Conservation (phyloP, 2,113 vertebrate genomes). For the Pelecanoides urinatrix region DNA sequence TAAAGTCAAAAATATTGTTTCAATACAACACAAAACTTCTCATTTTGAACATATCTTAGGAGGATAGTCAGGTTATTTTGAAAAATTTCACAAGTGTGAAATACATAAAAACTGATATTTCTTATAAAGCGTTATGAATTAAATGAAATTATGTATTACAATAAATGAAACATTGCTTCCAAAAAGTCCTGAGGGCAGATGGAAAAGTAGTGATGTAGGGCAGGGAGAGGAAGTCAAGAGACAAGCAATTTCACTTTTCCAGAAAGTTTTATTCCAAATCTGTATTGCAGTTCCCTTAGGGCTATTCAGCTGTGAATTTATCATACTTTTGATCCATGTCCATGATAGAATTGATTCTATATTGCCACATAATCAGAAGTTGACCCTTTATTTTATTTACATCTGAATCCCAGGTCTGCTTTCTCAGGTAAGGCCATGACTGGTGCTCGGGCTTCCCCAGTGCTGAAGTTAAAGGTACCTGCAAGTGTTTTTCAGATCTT, state of each 20-base stretch:
- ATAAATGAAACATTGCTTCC: background rate
- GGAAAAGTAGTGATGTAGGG: background rate
- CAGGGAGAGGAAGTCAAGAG: background rate
- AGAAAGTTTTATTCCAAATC: background rate
- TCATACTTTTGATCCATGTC: background rate
- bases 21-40: background rate
- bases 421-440: background rate
- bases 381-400: background rate
- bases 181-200: background rate
- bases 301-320: background rate
- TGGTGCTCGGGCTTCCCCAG: background rate
- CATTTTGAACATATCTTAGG: background rate
- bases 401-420: background rate
- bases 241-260: background rate
- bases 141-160: background rate
- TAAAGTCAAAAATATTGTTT: background rate
- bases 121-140: background rate
- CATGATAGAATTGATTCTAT: background rate
- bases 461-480: background rate
- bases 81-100: background rate
- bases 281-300: background rate
- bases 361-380: background rate
- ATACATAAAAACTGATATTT: background rate
- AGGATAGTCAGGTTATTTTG: background rate
- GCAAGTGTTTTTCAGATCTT: background rate